Evolutionary conservation across 2,888 invertebrate species (phyloP).

Genomic region (Lepidocyrtoides sp.): DNA sequence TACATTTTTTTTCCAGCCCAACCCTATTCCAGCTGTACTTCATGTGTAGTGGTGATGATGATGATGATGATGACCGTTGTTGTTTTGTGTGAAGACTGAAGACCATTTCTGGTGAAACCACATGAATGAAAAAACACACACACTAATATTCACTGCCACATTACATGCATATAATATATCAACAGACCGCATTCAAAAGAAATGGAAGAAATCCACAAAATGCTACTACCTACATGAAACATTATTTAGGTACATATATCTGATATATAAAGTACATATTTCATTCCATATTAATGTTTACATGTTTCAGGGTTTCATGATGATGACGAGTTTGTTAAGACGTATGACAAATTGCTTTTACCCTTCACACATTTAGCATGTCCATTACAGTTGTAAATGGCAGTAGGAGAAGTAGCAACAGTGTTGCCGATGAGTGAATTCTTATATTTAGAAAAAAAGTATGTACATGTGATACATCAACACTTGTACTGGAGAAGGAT

Average conservation of each 20-base stretch:
- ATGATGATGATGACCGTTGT: conserved; percentile 1
- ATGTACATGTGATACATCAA: background rate
- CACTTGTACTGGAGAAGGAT: conserved; percentile 39
- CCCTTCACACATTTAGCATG: conserved; percentile 73
- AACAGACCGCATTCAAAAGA: conserved; percentile 5
- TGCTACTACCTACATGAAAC: background rate
- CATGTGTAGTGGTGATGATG: conserved; percentile 15
- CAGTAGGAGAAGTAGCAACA: conserved; percentile 19
- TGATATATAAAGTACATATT: background rate
- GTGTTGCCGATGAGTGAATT: background rate
- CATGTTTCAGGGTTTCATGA: conserved; percentile 65
- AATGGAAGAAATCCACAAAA: conserved; percentile 39
- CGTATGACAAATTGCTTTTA: conserved; percentile 78
- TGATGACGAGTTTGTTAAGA: conserved; percentile 78
- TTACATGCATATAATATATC: conserved; percentile 35
- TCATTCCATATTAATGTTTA: background rate
- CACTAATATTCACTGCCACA: conserved; percentile 12
- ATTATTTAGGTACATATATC: background rate
- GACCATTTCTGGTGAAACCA: conserved; percentile 52
- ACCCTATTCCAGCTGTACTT: conserved; percentile 16
- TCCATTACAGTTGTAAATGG: conserved; percentile 50
- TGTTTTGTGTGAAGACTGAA: conserved; percentile 66
- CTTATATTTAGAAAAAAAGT: background rate
- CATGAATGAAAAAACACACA: conserved; percentile 34
- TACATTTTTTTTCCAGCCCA: conserved; percentile 14